These are phyloP conservation scores for Hemistola chrysoprasaria DNA, from an alignment of 2,888 invertebrate genomes.

Conservation along the genomic window DNA sequence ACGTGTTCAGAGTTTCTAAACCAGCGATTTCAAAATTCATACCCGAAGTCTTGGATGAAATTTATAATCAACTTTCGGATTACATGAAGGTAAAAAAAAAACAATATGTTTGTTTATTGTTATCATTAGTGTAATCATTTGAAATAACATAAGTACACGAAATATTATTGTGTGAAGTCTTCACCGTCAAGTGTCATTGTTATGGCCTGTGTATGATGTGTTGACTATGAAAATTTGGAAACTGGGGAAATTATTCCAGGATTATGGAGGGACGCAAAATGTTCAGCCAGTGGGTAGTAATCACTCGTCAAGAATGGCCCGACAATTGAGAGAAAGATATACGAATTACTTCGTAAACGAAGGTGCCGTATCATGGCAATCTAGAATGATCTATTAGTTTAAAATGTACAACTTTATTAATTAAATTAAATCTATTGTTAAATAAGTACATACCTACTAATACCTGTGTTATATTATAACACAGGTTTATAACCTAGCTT, in stretches of 20 bases:
- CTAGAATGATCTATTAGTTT: constrained; percentile 16
- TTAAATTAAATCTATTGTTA: constrained; percentile 4
- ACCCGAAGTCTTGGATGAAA: constrained; percentile 22
- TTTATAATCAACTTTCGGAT: constrained; percentile 12
- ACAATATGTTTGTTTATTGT: constrained; percentile 15
- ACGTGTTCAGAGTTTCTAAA: constrained; percentile 33
- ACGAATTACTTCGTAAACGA: constrained; percentile 22
- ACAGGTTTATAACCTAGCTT: constrained; percentile 12
- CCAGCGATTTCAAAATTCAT: constrained; percentile 32
- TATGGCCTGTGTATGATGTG: constrained; percentile 10
- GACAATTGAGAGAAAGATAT: constrained; percentile 22
- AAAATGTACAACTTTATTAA: constrained; percentile 4
- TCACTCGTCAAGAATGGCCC: constrained; percentile 23
- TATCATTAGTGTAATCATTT: constrained; percentile 18
- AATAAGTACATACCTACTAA: constrained; percentile 12
- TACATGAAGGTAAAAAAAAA: constrained; percentile 18
- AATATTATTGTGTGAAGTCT: constrained; percentile 18
- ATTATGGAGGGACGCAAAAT: constrained; percentile 26
- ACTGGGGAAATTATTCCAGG: constrained; percentile 26
- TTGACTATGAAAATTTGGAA: constrained; percentile 26
- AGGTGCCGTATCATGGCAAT: constrained; percentile 25
- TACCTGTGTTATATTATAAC: constrained; percentile 12
- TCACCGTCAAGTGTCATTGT: constrained; percentile 14
- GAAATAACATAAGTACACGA: constrained; percentile 16
- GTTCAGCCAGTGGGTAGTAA: constrained; percentile 22